Evolutionary conservation across 2,113 vertebrate genomes (phyloP), one percentile per base, ranked within the genome.

Genomic region (Hystrix brachyura): DNA sequence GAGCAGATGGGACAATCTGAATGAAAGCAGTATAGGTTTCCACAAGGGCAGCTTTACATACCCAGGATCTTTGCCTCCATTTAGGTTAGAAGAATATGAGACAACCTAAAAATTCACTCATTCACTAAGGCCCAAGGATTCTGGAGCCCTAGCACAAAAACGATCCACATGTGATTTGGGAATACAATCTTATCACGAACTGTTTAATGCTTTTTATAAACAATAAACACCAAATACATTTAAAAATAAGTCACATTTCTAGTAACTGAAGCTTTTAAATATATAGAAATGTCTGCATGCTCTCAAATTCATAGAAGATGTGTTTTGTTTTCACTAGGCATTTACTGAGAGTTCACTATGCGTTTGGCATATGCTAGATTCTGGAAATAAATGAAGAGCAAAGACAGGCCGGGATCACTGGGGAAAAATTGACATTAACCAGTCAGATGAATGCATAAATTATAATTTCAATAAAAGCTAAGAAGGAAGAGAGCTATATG

Each of bases 171-270:
- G 4, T 72, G 59, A 71, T 84, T 78, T 95, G 29, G 59, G 62
- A 67, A 74, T 82, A 69, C 59, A 81, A 74, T 80, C 43, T 21
- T 69, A 55, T 25, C 57, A 76, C 57, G 55, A 6, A 62, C 15
- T 78, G 27, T 19, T 8, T 71, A 92, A 65, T 4, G 59, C 12
- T 92, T 96, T 62, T 38, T 83, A 72, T 76, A 32, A 76, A 78
- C 57, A 86, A 71, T 43, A 6, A 78, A 8, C 53, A 7, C 19
- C 57, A 91, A 95, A 55, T 34, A 12, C 65, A 93, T 91, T 96
- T 89, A 59, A 95, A 96, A 80, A 90, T 71, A 76, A 94, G 2
- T 90, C 60, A 82, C 29, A 82, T 89, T 91, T 88, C n/a, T 5
- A 96, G 53, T 59, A 93, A 72, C 19, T 5, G 29, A 94, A 95